A percentile compares a stretch with the other conserved stretches of the same genome.
phyloP scores from a whole-genome alignment of 2,113 vertebrate genomes.

The Apaloderma vittatum region DNA sequence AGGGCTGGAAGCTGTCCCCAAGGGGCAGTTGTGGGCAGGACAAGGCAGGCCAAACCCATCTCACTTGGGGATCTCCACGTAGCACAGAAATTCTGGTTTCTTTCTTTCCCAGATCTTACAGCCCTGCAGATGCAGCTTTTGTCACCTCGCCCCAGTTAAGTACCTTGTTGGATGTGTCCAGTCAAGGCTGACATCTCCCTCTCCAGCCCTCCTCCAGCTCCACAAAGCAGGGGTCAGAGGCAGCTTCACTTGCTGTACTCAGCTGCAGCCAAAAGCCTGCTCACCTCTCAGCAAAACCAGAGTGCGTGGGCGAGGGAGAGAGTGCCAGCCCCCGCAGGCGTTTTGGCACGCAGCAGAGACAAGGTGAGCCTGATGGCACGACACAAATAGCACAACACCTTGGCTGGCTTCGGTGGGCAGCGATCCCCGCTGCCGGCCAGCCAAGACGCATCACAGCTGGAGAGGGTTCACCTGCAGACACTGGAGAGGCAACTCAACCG shows the following conservation, averaged over 20 bases:
- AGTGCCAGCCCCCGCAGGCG: accelerated
- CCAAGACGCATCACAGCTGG: accelerated
- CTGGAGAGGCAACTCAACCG: no score
- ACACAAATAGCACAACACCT: accelerated
- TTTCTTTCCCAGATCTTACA: background rate
- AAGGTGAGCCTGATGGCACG: background rate
- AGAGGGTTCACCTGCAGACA: background rate
- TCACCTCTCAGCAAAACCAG: background rate
- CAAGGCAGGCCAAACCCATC: background rate
- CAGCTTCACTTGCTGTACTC: background rate
- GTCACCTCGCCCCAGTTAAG: background rate
- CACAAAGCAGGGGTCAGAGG: background rate
- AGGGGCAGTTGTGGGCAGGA: background rate
- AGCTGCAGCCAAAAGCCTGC: background rate
- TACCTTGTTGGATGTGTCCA: accelerated
- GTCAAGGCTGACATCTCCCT: background rate
- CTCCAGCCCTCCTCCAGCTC: background rate
- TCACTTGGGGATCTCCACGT: background rate
- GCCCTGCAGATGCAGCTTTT: accelerated
- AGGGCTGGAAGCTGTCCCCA: background rate
- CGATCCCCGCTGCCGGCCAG: accelerated
- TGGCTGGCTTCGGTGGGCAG: background rate
- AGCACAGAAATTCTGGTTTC: background rate
- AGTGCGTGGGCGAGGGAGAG: background rate
- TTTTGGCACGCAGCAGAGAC: accelerated